phyloP scores from a whole-genome alignment of 1,140 invertebrate species.

The Lamellibrachia luymesi region DNA sequence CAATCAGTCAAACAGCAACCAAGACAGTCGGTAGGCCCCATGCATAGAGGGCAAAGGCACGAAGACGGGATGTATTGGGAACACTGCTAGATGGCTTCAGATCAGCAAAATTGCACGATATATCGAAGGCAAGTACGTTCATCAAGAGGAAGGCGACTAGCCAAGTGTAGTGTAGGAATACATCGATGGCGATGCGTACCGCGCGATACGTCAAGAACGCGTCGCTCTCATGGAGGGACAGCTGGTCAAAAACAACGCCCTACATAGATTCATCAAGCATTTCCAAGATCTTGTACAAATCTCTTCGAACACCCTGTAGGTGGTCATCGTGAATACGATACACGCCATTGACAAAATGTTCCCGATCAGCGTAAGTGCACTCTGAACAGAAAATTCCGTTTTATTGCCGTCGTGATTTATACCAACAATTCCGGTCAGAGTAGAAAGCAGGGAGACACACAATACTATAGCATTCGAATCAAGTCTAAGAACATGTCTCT shows the following conservation, averaged over 20 bases:
- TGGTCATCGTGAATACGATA: constrained; percentile 40
- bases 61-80: constrained; percentile 48
- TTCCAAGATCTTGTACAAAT: constrained; percentile 60
- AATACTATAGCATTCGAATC: neutral
- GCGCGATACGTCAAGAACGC: neutral
- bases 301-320: constrained; percentile 52
- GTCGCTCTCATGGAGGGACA: constrained; percentile 55
- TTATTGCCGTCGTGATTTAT: neutral
- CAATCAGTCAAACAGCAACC: constrained; percentile 52
- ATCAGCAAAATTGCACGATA: constrained; percentile 63
- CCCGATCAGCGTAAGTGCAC: constrained; percentile 28
- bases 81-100: constrained; percentile 29
- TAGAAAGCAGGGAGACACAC: neutral
- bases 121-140: constrained; percentile 62
- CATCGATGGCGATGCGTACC: constrained; percentile 47
- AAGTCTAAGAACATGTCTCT: neutral
- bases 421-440: neutral
- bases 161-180: constrained; percentile 60
- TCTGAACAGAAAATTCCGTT: neutral
- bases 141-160: constrained; percentile 64
- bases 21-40: constrained; percentile 60
- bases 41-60: constrained; percentile 59
- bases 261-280: constrained; percentile 57
- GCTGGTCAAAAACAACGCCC: constrained; percentile 56
- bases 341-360: constrained; percentile 34